Conservation (phyloP, 2,888 invertebrate species). For the Tachina grossa region DNA sequence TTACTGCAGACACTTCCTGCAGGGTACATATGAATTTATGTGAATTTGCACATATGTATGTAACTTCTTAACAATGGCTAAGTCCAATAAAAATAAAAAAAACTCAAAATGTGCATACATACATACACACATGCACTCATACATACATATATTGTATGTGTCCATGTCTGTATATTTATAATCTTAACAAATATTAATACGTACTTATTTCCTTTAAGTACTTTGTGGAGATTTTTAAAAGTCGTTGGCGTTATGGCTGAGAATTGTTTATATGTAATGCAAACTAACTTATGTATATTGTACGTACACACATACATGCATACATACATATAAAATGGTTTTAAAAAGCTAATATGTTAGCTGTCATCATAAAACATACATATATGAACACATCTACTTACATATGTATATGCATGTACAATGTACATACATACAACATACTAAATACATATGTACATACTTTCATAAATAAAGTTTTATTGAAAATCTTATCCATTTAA, state of each 20-base stretch:
- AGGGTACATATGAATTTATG: no score
- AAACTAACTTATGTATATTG: slow-evolving; percentile 1
- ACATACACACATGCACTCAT: neutral
- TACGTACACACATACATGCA: neutral
- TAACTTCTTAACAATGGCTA: slow-evolving; percentile 39
- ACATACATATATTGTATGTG: no score
- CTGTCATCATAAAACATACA: slow-evolving; percentile 55
- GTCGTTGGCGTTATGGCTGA: slow-evolving; percentile 47
- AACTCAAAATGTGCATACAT: neutral
- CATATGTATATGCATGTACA: neutral
- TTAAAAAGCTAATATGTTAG: slow-evolving; percentile 56
- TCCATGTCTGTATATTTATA: neutral
- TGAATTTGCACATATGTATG: slow-evolving; percentile 13
- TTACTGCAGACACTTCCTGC: no score
- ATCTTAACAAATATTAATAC: slow-evolving; percentile 30
- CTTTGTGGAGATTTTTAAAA: slow-evolving; percentile 44
- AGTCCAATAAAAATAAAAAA: slow-evolving; percentile 43
- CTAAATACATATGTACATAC: neutral
- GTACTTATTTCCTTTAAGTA: slow-evolving; percentile 11
- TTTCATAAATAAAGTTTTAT: slow-evolving; percentile 31
- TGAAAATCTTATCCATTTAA: slow-evolving; percentile 6
- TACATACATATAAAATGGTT: slow-evolving; percentile 8
- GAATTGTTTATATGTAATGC: slow-evolving; percentile 7
- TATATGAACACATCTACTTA: neutral
- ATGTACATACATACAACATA: neutral